These are phyloP conservation scores for Dasypogon diadema DNA, from an alignment of 2,888 invertebrate genomes.

Conservation along the genomic window DNA sequence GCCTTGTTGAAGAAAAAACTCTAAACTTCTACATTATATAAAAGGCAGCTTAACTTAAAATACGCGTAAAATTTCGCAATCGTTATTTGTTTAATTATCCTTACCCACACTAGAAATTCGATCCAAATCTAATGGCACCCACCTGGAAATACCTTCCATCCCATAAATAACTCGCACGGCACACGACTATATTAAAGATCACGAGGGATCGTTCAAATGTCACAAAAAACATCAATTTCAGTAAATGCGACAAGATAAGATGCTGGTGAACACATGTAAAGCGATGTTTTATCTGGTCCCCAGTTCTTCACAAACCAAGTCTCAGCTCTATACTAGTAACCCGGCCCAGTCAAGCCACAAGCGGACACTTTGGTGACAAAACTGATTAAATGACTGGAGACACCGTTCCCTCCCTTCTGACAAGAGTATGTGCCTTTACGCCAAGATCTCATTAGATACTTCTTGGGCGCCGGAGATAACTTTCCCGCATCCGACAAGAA, in stretches of 20 bases:
- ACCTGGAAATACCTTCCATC: background rate
- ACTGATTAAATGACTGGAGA: slow-evolving; percentile 38
- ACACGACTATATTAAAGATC: slow-evolving; percentile 41
- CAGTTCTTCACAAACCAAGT: background rate
- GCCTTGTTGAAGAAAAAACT: no score
- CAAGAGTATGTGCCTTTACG: background rate
- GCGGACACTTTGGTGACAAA: slow-evolving; percentile 38
- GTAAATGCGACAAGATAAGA: slow-evolving; percentile 49
- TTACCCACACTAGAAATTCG: background rate
- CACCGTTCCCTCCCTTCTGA: background rate
- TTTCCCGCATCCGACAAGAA: slow-evolving; percentile 37
- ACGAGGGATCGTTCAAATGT: slow-evolving; percentile 44
- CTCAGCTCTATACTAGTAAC: background rate
- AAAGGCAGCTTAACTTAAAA: no score
- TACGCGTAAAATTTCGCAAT: no score
- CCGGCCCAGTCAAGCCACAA: background rate
- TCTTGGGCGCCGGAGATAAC: slow-evolving; percentile 38
- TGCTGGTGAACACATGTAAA: slow-evolving; percentile 47
- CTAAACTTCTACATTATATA: no score
- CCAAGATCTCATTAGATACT: slow-evolving; percentile 26
- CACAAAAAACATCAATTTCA: slow-evolving; percentile 51
- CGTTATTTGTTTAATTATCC: no score
- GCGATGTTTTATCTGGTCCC: slow-evolving; percentile 10
- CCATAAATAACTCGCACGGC: slow-evolving; percentile 14
- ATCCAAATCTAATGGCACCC: background rate